Evolutionary conservation across 2,888 invertebrate species (phyloP), one percentile per base, ranked within the genome.

Genomic region (Melanchra persicariae): DNA sequence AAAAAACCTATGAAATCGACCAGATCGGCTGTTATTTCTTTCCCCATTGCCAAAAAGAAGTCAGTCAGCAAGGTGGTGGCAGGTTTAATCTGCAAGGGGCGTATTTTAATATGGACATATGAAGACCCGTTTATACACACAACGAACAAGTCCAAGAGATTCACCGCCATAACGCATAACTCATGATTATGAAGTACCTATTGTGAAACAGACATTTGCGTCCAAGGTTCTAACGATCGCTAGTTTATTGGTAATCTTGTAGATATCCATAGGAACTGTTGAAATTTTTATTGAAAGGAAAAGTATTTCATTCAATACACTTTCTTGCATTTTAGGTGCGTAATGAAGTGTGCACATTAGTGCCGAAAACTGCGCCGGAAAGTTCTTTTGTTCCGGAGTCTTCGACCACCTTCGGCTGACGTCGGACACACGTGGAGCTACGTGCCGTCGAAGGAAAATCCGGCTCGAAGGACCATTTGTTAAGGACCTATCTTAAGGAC

Each of bases 171-270:
- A 52, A 26, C 63, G 26, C 47, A 59, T 26, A 47, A 10, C 12
- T 22, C 43, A 24, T 40, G n/a, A 45, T 34, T 30, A 43, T 60
- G 19, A 65, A 65, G n/a, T 51, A n/a, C n/a, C n/a, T n/a, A 24
- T 65, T 72, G 74, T 57, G 74, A 74, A 74, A 65, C 26, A 12
- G 19, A 34, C 65, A 72, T 55, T 22, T 65, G 73, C 30, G 22
- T 22, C 37, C 72, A 74, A 74, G 73, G 74, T 55, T 51, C 51
- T 22, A 60, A 55, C 55, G 34, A 60, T 64, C 47, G 54, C 43
- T 19, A 19, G 40, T 45, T 17, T 37, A 9, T 30, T 45, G 12
- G 22, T 69, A 52, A 59, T 34, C 49, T 43, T 68, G 30, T 52
- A 61, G 22, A 26, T 17, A 51, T 19, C 24, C 43, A n/a, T 45